Conservation (phyloP, 2,888 invertebrate species). For the Limulus polyphemus region DNA sequence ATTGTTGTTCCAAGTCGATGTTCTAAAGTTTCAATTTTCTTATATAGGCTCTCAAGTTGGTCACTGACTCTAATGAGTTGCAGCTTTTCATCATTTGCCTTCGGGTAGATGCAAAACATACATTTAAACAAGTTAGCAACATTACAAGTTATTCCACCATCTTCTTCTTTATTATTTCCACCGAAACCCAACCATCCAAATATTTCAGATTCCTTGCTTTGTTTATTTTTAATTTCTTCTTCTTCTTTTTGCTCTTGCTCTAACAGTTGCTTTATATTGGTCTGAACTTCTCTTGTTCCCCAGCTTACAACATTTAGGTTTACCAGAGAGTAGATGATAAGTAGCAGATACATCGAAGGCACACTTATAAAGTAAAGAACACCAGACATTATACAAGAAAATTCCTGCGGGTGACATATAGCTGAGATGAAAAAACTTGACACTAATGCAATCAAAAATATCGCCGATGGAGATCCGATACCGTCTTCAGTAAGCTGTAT, state of each 20-base stretch:
- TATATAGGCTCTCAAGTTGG: conserved; percentile 40
- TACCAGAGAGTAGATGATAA: conserved; percentile 80
- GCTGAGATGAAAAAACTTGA: conserved; percentile 93
- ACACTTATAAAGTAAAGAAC: conserved; percentile 78
- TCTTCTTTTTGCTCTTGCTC: conserved; percentile 45
- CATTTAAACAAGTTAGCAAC: conserved; percentile 80
- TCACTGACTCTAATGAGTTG: conserved; percentile 46
- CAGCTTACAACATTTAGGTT: conserved; percentile 87
- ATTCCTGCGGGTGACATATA: conserved; percentile 81
- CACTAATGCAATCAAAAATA: conserved; percentile 89
- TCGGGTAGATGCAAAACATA: conserved; percentile 78
- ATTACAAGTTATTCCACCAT: conserved; percentile 79
- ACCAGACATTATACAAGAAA: conserved; percentile 59
- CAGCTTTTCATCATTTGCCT: conserved; percentile 75
- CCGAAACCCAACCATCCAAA: conserved; percentile 22
- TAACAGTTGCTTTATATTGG: conserved; percentile 83
- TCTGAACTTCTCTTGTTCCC: conserved; percentile 77
- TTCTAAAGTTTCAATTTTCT: conserved; percentile 20
- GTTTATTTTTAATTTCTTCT: conserved; percentile 58
- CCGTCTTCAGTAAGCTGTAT: conserved; percentile 95
- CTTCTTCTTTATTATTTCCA: conserved; percentile 50
- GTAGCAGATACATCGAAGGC: conserved; percentile 85
- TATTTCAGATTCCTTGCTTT: conserved; percentile 2
- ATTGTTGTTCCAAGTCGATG: conserved; percentile 7
- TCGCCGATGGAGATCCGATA: conserved; percentile 88